Evolutionary conservation across 2,113 vertebrate genomes (phyloP).

Genomic region (Engystomops pustulosus): DNA sequence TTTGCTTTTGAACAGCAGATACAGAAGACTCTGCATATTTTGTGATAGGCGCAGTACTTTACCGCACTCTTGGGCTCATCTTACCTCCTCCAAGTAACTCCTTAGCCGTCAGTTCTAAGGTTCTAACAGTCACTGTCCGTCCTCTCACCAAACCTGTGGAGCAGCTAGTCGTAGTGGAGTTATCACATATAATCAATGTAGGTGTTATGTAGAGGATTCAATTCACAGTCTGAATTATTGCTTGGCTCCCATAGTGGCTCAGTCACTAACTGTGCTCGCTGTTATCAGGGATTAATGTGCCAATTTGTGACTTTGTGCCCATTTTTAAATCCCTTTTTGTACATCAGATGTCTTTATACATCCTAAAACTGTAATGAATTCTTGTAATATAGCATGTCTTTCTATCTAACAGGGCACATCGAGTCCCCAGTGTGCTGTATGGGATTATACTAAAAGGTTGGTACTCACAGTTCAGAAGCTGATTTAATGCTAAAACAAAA

Average conservation of each 20-base stretch:
- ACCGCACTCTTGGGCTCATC: constrained; percentile 90
- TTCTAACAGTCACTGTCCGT: constrained; percentile 91
- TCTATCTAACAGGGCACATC: constrained; percentile 85
- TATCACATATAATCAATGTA: constrained; percentile 90
- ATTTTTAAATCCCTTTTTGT: neutral
- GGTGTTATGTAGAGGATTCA: constrained; percentile 64
- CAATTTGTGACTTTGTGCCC: neutral
- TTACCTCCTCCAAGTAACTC: constrained; percentile 87
- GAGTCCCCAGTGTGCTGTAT: constrained; percentile 91
- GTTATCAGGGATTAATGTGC: neutral
- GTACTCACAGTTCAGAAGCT: constrained; percentile 64
- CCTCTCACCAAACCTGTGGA: constrained; percentile 85
- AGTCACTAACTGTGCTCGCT: neutral
- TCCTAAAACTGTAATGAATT: neutral
- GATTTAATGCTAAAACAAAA: neutral
- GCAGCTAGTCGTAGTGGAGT: constrained; percentile 91
- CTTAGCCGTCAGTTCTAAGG: constrained; percentile 88
- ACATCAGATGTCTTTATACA: neutral
- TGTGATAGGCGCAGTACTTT: constrained; percentile 93
- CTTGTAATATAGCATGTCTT: constrained; percentile 8
- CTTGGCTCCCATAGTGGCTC: neutral
- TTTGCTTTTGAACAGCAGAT: constrained; percentile 71
- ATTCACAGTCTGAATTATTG: neutral
- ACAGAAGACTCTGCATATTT: constrained; percentile 86
- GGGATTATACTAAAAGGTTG: constrained; percentile 94